These are phyloP conservation scores for Megalurothrips usitatus DNA, from an alignment of 2,888 invertebrate genomes.

Conservation along the genomic window DNA sequence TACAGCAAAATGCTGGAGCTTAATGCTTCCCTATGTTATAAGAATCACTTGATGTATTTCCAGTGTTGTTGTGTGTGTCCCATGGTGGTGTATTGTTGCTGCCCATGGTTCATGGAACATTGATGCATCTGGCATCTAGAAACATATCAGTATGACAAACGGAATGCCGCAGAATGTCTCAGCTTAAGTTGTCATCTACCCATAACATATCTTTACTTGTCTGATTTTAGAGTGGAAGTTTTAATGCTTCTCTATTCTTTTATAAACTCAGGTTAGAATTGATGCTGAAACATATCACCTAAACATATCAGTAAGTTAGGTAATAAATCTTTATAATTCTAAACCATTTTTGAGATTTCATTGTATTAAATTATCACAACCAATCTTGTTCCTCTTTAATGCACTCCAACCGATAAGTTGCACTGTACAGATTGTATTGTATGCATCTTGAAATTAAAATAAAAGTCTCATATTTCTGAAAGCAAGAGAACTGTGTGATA, in stretches of 20 bases:
- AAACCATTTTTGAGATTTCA: neutral
- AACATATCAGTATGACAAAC: too few species aligned
- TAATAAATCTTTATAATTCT: neutral
- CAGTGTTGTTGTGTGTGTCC: too few species aligned
- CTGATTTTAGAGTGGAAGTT: neutral
- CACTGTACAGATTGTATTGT: neutral
- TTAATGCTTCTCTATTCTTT: neutral
- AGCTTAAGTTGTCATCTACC: too few species aligned
- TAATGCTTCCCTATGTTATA: too few species aligned
- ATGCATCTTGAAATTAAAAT: neutral
- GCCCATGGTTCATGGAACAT: too few species aligned
- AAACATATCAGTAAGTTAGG: conserved; percentile 17
- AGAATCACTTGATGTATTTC: too few species aligned
- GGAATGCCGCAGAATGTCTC: too few species aligned
- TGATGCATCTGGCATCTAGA: too few species aligned
- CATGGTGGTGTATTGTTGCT: too few species aligned
- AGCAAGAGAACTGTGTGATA: too few species aligned
- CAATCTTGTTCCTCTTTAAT: conserved; percentile 7
- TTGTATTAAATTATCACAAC: neutral
- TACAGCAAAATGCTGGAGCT: too few species aligned
- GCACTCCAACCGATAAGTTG: neutral
- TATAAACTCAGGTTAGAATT: neutral
- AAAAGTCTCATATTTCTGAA: neutral
- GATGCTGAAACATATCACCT: neutral
- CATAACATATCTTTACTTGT: neutral